phyloP scores from a whole-genome alignment of 1,140 invertebrate genomes.

The Linepithema humile region DNA sequence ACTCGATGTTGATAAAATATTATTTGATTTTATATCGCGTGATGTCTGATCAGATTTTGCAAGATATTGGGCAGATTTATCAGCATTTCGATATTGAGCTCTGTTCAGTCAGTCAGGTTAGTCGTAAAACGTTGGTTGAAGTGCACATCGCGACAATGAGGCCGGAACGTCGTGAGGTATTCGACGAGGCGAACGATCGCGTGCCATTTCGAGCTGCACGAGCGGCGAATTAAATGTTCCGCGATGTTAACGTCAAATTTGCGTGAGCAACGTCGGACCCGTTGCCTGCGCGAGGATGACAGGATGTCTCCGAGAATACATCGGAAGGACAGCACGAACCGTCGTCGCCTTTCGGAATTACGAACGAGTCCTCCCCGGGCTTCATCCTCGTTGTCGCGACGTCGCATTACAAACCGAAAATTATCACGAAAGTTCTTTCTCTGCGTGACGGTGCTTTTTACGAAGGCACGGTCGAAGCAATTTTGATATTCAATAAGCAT shows the following conservation, averaged over 20 bases:
- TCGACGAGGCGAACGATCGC: slow-evolving; percentile 72
- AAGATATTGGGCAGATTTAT: background rate
- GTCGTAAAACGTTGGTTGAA: slow-evolving; percentile 1
- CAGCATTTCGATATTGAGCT: background rate
- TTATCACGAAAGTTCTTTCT: slow-evolving; percentile 43
- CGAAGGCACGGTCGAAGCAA: background rate
- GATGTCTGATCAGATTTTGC: background rate
- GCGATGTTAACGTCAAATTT: slow-evolving; percentile 82
- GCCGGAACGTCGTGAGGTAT: slow-evolving; percentile 45
- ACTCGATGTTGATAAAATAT: background rate
- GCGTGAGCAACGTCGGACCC: slow-evolving; percentile 68
- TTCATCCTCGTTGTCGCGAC: slow-evolving; percentile 45
- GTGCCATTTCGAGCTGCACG: slow-evolving; percentile 77
- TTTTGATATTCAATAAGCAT: background rate
- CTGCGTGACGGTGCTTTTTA: background rate
- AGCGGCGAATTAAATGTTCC: slow-evolving; percentile 81
- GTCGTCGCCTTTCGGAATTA: slow-evolving; percentile 72
- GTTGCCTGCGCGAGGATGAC: slow-evolving; percentile 41
- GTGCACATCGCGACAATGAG: slow-evolving; percentile 37
- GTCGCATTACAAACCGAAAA: slow-evolving; percentile 40
- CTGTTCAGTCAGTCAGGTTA: background rate
- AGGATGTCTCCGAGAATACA: slow-evolving; percentile 71
- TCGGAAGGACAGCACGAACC: slow-evolving; percentile 66
- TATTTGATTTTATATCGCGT: background rate
- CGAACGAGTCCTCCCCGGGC: slow-evolving; percentile 61